These are phyloP conservation scores for Fulmarus glacialis DNA, from an alignment of 2,113 vertebrate species.

Conservation along the genomic window DNA sequence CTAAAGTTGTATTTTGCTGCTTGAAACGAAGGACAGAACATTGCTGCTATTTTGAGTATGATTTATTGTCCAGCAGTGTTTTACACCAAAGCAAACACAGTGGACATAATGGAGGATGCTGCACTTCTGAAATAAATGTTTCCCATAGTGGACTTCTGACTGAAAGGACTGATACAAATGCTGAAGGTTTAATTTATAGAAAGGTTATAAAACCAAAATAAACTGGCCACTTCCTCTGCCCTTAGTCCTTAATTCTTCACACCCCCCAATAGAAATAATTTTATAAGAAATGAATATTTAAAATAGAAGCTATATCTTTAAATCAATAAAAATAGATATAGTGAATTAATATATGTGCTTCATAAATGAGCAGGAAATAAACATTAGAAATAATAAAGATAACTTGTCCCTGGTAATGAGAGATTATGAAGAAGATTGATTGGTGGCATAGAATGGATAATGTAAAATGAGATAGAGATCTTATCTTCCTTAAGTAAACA, in stretches of 20 bases:
- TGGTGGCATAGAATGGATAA: not conserved
- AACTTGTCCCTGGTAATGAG: not conserved
- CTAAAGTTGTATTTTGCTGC: not conserved
- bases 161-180: not conserved
- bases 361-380: not conserved
- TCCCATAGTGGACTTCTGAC: not conserved
- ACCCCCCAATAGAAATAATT: not conserved
- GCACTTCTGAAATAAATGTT: not conserved
- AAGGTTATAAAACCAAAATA: not conserved
- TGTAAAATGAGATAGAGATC: not conserved
- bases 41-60: not conserved
- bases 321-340: not conserved
- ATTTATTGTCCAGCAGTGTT: not conserved
- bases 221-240: not conserved
- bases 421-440: not conserved
- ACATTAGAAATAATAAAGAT: not conserved
- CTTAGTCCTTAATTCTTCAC: not conserved
- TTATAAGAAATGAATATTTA: not conserved
- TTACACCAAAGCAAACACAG: not conserved
- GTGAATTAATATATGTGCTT: not conserved
- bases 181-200: not conserved
- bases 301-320: not conserved
- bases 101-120: not conserved
- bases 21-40: not conserved
- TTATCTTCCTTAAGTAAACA: not conserved